A percentile compares a stretch with the other conserved stretches of the same genome.
Conservation (phyloP, 2,113 vertebrate genomes). For the Phoxinus phoxinus region DNA sequence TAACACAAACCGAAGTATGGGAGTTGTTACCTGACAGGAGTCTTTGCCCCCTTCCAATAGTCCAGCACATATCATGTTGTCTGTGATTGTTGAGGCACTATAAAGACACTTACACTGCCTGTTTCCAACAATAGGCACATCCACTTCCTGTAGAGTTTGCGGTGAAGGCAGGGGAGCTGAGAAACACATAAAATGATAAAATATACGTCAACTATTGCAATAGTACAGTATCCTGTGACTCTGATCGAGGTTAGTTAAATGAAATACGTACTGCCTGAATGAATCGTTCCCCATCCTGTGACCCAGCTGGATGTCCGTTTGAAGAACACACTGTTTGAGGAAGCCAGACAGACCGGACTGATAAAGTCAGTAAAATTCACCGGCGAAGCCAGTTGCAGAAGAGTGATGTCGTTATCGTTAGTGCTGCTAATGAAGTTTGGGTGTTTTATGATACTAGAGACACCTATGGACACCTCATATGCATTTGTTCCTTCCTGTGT, state of each 20-base stretch:
- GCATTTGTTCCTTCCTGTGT: background rate
- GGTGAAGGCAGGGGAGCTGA: slow-evolving; percentile 23
- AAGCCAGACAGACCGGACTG: slow-evolving; percentile 74
- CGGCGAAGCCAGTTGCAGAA: slow-evolving; percentile 59
- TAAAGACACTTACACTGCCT: slow-evolving; percentile 57
- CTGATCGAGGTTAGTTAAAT: background rate
- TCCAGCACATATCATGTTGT: slow-evolving; percentile 78
- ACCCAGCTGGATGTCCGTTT: slow-evolving; percentile 68
- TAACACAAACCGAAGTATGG: background rate
- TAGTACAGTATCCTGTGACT: background rate
- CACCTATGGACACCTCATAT: background rate
- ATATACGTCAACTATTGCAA: background rate
- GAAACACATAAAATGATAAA: background rate
- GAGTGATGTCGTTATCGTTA: slow-evolving; percentile 73
- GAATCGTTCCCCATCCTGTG: slow-evolving; percentile 74
- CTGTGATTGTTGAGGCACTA: slow-evolving; percentile 53
- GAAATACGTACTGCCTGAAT: background rate
- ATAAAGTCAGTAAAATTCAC: slow-evolving; percentile 64
- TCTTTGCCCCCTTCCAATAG: slow-evolving; percentile 67
- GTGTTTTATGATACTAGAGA: slow-evolving; percentile 53
- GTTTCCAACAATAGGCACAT: slow-evolving; percentile 60
- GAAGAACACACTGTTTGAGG: slow-evolving; percentile 66
- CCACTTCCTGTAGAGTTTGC: slow-evolving; percentile 56
- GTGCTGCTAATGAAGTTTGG: no score
- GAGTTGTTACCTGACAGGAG: slow-evolving; percentile 61